phyloP scores from a whole-genome alignment of 2,113 vertebrate genomes.

The Pygoscelis adeliae region DNA sequence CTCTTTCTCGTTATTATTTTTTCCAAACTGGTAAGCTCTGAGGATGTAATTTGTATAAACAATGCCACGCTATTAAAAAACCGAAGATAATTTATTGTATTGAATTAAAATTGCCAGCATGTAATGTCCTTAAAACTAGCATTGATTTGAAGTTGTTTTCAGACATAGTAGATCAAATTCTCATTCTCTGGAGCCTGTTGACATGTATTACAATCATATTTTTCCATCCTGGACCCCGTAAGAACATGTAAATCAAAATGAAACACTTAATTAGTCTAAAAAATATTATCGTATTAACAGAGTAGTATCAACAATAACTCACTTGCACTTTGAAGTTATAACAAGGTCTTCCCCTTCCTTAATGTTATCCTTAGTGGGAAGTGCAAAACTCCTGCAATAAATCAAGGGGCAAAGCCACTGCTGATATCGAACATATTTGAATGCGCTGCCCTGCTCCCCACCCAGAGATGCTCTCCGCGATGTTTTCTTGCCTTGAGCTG shows the following conservation, averaged over 20 bases:
- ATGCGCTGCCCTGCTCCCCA: fast-evolving
- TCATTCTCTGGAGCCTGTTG: neutral
- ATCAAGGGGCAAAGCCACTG: neutral
- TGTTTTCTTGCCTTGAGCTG: neutral
- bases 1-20: neutral
- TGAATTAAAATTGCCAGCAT: neutral
- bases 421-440: fast-evolving
- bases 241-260: neutral
- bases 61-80: neutral
- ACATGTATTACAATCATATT: neutral
- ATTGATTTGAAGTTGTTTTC: neutral
- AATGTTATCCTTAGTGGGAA: neutral
- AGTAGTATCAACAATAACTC: neutral
- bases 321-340: neutral
- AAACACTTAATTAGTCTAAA: neutral
- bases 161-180: neutral
- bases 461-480: neutral
- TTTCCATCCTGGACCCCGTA: neutral
- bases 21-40: neutral
- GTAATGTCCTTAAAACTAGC: neutral
- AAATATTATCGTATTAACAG: neutral
- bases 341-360: neutral
- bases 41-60: neutral
- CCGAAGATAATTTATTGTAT: neutral
- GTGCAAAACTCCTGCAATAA: neutral